Evolutionary conservation across 2,888 invertebrate species (phyloP), one percentile per base, ranked within the genome.

Genomic region (Zhengitettix transpicula): DNA sequence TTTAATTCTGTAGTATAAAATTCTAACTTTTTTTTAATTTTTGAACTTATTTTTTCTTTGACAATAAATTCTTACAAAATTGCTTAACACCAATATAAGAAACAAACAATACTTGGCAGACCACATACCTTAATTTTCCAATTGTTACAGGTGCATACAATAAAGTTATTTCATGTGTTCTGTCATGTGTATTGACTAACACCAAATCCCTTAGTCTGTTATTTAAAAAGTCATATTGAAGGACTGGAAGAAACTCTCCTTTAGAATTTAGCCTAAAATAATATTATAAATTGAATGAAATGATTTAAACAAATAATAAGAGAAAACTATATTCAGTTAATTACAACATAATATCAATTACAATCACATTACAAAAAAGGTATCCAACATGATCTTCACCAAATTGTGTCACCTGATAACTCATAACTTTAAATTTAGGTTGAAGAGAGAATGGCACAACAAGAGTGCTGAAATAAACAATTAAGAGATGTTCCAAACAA

Each of bases 181-280:
- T 75, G 58, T 78, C 81, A 58, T 80, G 80, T 9, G 74, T 75
- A 11, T 78, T 81, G 3, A 91, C 74, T 61, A 83, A 78, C 58
- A 84, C 78, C 41, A 93, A 78, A 73, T 95, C 86, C 65, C 81
- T 81, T 42, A 87, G 74, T 55, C 94, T 79, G 58, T 87, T 87
- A 70, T 88, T 88, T 56, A 96, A 78, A 64, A 87, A 83, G 73
- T 96, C 92, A 64, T 88, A 82, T 67, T 84, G 84, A 10, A 94
- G 74, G 63, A 95, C 83, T 28, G 96, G 96, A 62, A 93, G 73
- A 69, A 91, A 91, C 69, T 82, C 81, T 14, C 74, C 73, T 55
- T 79, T 77, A 58, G 74, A 72, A 67, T 81, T 80, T 41, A 87
- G 70, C 64, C 85, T 82, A 71, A 67, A 58, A 58, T 17, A 44